phyloP scores from a whole-genome alignment of 2,113 vertebrate genomes.

The Bos taurus region DNA sequence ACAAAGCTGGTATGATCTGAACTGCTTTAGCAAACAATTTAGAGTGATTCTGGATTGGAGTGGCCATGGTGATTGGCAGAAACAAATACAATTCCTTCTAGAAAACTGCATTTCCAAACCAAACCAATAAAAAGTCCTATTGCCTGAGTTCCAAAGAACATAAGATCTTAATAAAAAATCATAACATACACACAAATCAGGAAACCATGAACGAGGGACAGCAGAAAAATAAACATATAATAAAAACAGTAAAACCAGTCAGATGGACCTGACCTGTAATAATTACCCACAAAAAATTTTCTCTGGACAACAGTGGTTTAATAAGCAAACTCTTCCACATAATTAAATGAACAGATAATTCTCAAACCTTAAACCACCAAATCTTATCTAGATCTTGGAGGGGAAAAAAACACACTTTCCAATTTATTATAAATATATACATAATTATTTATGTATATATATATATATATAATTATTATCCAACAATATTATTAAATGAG shows the following conservation, averaged over 20 bases:
- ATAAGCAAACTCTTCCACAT: not conserved
- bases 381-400: not conserved
- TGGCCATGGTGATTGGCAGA: not conserved
- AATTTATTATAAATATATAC: not conserved
- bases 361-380: not conserved
- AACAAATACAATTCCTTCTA: not conserved
- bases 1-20: not conserved
- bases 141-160: not conserved
- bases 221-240: not conserved
- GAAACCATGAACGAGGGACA: not conserved
- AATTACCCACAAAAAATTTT: not conserved
- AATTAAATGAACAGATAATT: not conserved
- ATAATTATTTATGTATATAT: not conserved
- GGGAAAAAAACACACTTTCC: not conserved
- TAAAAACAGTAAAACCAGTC: not conserved
- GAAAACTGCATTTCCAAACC: not conserved
- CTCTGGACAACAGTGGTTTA: not conserved
- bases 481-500: not conserved
- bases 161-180: not conserved
- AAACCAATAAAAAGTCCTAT: not conserved
- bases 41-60: not conserved
- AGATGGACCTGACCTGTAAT: not conserved
- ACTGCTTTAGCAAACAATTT: not conserved
- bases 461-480: not conserved
- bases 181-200: not conserved